phyloP scores from a whole-genome alignment of 2,797 vertebrate species.

The Poecilia picta region DNA sequence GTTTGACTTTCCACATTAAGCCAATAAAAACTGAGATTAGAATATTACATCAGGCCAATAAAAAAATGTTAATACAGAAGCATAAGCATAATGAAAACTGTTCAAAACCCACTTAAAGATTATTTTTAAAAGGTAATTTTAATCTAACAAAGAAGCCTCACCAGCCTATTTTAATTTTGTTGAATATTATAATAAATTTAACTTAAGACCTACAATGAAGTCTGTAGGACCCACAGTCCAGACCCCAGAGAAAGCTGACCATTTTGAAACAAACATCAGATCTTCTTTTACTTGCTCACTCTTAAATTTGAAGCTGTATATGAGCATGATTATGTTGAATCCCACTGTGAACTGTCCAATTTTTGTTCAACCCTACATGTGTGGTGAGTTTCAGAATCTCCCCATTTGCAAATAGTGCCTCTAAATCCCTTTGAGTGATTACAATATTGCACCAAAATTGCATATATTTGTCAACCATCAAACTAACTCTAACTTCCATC shows the following conservation, averaged over 20 bases:
- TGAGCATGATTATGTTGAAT: neutral
- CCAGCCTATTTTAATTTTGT: neutral
- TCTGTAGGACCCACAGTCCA: neutral
- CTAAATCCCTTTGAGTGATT: neutral
- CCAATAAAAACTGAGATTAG: neutral
- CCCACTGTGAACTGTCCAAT: neutral
- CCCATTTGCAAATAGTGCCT: neutral
- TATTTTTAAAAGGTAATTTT: neutral
- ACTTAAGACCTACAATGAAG: neutral
- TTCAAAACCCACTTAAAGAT: neutral
- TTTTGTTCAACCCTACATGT: neutral
- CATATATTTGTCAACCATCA: no score
- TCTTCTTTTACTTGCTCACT: neutral
- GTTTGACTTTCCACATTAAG: neutral
- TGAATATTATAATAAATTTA: neutral
- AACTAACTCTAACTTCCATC: neutral
- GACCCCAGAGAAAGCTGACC: neutral
- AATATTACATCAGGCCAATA: neutral
- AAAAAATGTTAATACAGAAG: no score
- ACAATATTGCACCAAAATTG: neutral
- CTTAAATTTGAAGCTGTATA: neutral
- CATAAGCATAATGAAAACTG: neutral
- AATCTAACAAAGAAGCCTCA: neutral
- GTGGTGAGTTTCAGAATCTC: neutral
- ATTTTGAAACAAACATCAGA: neutral